A percentile compares a stretch with the other conserved stretches of the same genome.
These are phyloP conservation scores for Spilogale gracilis DNA, from an alignment of 2,113 vertebrate species.

Conservation along the genomic window DNA sequence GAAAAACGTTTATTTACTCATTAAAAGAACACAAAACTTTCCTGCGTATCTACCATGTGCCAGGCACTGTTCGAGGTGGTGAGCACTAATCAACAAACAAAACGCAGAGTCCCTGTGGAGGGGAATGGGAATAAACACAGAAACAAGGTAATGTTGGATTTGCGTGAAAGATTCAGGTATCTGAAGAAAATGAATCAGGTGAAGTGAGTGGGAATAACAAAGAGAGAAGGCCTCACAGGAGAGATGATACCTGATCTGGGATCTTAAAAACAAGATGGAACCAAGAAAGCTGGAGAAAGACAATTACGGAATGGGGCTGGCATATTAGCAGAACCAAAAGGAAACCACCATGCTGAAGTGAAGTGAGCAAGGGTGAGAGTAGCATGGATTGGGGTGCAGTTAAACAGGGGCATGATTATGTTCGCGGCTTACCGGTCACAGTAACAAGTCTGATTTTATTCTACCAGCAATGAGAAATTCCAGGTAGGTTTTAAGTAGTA, in stretches of 20 bases:
- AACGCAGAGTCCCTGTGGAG: not conserved
- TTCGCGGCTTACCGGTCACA: not conserved
- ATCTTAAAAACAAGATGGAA: not conserved
- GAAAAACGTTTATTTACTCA: not conserved
- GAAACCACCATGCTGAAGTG: not conserved
- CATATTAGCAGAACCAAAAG: not conserved
- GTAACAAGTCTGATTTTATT: not conserved
- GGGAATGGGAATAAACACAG: not conserved
- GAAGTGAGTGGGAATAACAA: not conserved
- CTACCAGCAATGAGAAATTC: not conserved
- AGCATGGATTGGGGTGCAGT: not conserved
- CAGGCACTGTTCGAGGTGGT: not conserved
- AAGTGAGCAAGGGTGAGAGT: not conserved
- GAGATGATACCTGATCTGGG: not conserved
- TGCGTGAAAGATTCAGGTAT: not conserved
- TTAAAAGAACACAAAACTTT: slow-evolving; percentile 10
- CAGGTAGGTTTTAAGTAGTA: not conserved
- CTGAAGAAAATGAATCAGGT: not conserved
- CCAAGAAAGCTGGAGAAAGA: not conserved
- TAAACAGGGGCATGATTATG: not conserved
- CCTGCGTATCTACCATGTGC: not conserved
- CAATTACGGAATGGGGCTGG: not conserved
- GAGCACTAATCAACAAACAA: not conserved
- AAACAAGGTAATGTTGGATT: not conserved
- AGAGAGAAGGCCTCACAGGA: not conserved